Evolutionary conservation across 2,113 vertebrate species (phyloP).

Genomic region (Smithornis capensis): DNA sequence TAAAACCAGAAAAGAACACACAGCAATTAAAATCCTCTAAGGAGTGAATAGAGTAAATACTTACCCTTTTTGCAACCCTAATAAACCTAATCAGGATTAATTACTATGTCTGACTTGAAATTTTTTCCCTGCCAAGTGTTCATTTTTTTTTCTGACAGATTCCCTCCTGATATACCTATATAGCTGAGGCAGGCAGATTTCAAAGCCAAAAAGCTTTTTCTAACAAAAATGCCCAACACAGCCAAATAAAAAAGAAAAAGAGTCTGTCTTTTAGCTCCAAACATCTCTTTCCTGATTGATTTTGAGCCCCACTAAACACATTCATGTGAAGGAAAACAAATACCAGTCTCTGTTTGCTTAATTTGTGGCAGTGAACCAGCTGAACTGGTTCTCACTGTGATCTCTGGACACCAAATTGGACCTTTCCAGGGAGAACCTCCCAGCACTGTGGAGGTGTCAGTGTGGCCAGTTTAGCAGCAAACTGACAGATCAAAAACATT

Average conservation of each 20-base stretch:
- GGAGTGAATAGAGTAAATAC: neutral
- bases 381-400: neutral
- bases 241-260: neutral
- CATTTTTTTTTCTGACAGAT: neutral
- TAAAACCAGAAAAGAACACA: neutral
- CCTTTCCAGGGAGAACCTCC: neutral
- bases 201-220: neutral
- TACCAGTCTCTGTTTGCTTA: neutral
- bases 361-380: neutral
- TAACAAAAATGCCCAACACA: neutral
- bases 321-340: slow-evolving; percentile 29
- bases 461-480: neutral
- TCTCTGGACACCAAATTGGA: neutral
- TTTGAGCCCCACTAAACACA: slow-evolving; percentile 25
- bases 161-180: neutral
- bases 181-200: neutral
- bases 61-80: neutral
- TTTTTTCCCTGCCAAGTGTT: neutral
- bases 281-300: neutral
- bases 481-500: neutral
- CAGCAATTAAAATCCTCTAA: neutral
- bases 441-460: neutral
- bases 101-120: neutral
- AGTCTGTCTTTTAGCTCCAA: neutral
- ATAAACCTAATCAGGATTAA: slow-evolving; percentile 11